Conservation (phyloP, 2,113 vertebrate species). For the Silurus meridionalis region DNA sequence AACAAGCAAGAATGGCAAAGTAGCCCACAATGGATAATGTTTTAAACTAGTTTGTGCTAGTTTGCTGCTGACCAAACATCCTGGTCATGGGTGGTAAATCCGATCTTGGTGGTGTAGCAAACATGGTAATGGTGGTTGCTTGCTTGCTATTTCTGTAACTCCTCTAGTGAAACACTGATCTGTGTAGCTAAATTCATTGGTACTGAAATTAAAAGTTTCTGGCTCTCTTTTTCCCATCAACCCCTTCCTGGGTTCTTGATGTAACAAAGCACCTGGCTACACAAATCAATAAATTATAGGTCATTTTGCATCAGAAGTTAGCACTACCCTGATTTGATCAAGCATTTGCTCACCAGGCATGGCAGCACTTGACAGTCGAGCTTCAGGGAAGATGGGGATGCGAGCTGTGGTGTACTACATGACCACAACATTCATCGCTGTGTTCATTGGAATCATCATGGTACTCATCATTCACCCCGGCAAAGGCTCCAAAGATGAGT, state of each 20-base stretch:
- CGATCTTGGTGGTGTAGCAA: neutral
- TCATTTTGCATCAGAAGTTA: neutral
- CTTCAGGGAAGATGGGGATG: constrained; percentile 96
- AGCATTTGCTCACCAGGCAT: constrained; percentile 76
- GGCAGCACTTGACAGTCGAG: constrained; percentile 94
- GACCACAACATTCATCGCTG: constrained; percentile 94
- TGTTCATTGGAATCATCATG: constrained; percentile 91
- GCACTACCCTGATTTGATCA: neutral
- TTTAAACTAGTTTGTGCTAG: neutral
- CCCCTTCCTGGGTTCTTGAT: neutral
- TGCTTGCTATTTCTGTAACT: neutral
- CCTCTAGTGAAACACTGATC: neutral
- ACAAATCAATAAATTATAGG: neutral
- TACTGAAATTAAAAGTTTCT: neutral
- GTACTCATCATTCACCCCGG: constrained; percentile 97
- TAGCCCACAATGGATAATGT: neutral
- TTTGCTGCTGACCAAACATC: no score
- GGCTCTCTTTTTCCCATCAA: neutral
- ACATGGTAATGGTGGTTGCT: neutral
- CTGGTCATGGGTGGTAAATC: neutral
- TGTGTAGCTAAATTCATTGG: neutral
- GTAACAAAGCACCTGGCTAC: neutral
- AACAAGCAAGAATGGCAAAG: neutral
- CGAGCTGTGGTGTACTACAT: constrained; percentile 96
- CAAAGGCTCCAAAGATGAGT: constrained; percentile 93